These are phyloP conservation scores for Endotricha flammealis DNA, from an alignment of 2,888 invertebrate species.

Conservation along the genomic window DNA sequence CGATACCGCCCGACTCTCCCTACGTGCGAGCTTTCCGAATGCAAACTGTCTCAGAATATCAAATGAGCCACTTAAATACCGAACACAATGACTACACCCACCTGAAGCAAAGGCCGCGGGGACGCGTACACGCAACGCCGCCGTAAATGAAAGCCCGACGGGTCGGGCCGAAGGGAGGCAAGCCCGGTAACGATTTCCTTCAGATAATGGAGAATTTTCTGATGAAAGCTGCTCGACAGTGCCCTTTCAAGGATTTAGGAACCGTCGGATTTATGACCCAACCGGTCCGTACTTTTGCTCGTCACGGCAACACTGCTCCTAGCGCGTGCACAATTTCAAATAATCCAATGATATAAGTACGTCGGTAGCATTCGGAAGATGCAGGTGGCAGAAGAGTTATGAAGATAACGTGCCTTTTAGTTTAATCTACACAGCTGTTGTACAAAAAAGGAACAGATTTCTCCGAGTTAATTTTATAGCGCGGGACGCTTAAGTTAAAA, in stretches of 20 bases:
- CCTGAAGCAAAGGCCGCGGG: slow-evolving; percentile 70
- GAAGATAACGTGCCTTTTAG: slow-evolving; percentile 46
- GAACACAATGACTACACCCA: slow-evolving; percentile 72
- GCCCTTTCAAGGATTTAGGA: slow-evolving; percentile 70
- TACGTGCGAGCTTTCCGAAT: slow-evolving; percentile 68
- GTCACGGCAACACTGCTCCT: slow-evolving; percentile 50
- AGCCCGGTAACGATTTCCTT: slow-evolving; percentile 74
- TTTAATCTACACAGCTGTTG: slow-evolving; percentile 40
- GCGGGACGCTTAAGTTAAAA: slow-evolving; percentile 48
- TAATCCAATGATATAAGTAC: slow-evolving; percentile 36
- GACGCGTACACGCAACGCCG: slow-evolving; percentile 73
- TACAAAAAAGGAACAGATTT: slow-evolving; percentile 48
- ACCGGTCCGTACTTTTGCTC: slow-evolving; percentile 58
- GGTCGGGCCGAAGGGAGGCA: slow-evolving; percentile 59
- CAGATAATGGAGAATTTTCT: slow-evolving; percentile 75
- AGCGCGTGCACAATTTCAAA: slow-evolving; percentile 51
- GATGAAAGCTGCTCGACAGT: slow-evolving; percentile 68
- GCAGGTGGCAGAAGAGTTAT: slow-evolving; percentile 48
- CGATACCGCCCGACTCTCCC: slow-evolving; percentile 48
- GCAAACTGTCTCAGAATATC: slow-evolving; percentile 76
- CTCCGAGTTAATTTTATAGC: slow-evolving; percentile 52
- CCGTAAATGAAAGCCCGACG: slow-evolving; percentile 68
- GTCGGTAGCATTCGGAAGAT: slow-evolving; percentile 34
- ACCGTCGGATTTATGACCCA: slow-evolving; percentile 60
- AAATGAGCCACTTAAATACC: slow-evolving; percentile 77